Percentiles rank a stretch among this genome's conserved stretches.
These are phyloP conservation scores for Xenopus borealis DNA, from an alignment of 2,113 vertebrate species.

Conservation along the genomic window DNA sequence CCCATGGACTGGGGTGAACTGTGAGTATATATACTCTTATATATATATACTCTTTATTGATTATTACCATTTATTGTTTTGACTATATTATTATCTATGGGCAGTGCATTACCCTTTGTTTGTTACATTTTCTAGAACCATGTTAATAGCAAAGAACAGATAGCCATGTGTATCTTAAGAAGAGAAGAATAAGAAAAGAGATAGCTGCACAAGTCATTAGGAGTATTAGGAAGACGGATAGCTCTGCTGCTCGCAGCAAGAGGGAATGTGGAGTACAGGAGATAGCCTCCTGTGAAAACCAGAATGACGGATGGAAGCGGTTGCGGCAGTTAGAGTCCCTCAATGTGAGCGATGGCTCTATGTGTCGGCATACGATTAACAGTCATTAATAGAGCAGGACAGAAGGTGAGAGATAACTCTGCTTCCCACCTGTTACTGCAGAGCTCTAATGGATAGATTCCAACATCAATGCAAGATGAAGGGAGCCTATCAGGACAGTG, in stretches of 20 bases:
- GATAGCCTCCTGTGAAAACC: constrained; percentile 2
- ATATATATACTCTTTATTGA: too few relatives aligned
- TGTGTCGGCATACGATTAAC: constrained; percentile 21
- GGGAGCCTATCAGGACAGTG: constrained; percentile 6
- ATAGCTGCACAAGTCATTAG: not conserved
- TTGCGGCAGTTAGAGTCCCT: not conserved
- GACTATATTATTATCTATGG: too few relatives aligned
- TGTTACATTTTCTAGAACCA: too few relatives aligned
- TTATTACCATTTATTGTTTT: too few relatives aligned
- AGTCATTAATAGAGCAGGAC: constrained; percentile 31
- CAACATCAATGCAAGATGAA: constrained; percentile 27
- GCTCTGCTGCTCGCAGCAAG: not conserved
- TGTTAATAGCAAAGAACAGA: not conserved
- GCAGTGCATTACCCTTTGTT: too few relatives aligned
- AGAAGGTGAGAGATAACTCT: constrained; percentile 17
- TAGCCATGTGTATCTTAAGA: not conserved
- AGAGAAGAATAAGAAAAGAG: not conserved
- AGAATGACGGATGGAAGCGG: not conserved
- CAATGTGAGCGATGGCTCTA: constrained; percentile 11
- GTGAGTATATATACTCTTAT: too few relatives aligned
- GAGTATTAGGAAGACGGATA: constrained; percentile 1
- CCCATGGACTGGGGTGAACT: too few relatives aligned
- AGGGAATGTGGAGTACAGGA: not conserved
- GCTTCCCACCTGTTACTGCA: constrained; percentile 20
- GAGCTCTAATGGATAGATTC: constrained; percentile 7